Evolutionary conservation across 2,797 vertebrate genomes (phyloP), one percentile per base, ranked within the genome.

Genomic region (Tapera naevia): DNA sequence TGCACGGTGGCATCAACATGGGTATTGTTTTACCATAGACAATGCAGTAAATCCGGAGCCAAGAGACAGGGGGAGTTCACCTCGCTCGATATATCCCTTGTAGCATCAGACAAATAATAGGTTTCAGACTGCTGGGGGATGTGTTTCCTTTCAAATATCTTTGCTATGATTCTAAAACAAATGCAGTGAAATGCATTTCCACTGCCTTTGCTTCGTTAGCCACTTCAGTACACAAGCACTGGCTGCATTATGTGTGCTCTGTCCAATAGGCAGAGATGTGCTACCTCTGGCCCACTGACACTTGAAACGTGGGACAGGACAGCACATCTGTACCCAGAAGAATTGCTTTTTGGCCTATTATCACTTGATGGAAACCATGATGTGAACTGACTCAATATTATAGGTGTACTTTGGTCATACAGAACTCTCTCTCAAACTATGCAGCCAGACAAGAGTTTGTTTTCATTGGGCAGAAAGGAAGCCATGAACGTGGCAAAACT

Each of bases 371-470:
- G 33, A 62, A 72, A 61, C 50, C 0, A 0, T 56, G 37, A 35
- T 0, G 0, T 33, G 27, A 66, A 33, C n/a, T 2, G 0, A n/a
- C 54, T 66, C 33, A 51, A 25, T 3, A 3, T 45, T 32, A 21
- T 11, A 67, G 41, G 17, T 1, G 0, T 56, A 8, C 30, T 75
- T 72, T 41, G 37, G 30, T 54, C 62, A 6, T 60, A 19, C 25
- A 30, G 43, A 57, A 66, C 21, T 54, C 5, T 74, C 25, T 66
- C 16, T 50, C 51, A 56, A 74, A 56, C 18, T 28, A 27, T 12
- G 24, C 41, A 71, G 24, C 51, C 46, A 51, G 28, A 51, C 35
- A 33, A 61, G 72, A 37, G 18, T 37, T 66, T 28, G 14, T 58
- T 66, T 76, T 61, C 25, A 11, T 22, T 43, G 19, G 48, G 53